A percentile compares a stretch with the other conserved stretches of the same genome.
Conservation (phyloP, 2,888 invertebrate species). For the Falcaria lacertinaria region DNA sequence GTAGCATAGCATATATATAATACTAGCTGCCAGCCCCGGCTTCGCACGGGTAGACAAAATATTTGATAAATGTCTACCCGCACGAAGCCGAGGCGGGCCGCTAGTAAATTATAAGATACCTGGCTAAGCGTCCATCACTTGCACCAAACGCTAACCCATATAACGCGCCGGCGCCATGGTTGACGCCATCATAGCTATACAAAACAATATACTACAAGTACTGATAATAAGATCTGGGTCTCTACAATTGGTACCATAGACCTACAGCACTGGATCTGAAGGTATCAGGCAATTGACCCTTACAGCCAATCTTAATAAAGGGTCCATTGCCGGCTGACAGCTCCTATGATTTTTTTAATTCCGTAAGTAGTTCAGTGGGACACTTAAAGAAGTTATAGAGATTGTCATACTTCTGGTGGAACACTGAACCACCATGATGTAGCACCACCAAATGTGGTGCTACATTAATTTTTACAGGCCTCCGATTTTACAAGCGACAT, state of each 20-base stretch:
- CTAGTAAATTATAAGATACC: too few relatives aligned
- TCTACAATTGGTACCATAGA: slow-evolving; percentile 9
- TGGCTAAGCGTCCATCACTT: background rate
- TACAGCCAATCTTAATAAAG: background rate
- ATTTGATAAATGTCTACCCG: too few relatives aligned
- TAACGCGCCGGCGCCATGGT: slow-evolving; percentile 45
- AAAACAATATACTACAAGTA: slow-evolving; percentile 28
- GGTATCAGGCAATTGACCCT: background rate
- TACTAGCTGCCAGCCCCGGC: too few relatives aligned
- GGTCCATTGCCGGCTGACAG: background rate
- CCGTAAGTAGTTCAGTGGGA: background rate
- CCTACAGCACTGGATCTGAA: background rate
- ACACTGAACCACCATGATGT: too few relatives aligned
- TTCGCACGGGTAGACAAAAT: too few relatives aligned
- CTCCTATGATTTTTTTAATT: background rate
- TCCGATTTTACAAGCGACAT: too few relatives aligned
- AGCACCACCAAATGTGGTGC: too few relatives aligned
- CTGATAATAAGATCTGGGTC: slow-evolving; percentile 47
- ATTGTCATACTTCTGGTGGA: too few relatives aligned
- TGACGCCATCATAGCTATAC: slow-evolving; percentile 54
- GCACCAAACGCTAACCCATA: slow-evolving; percentile 26
- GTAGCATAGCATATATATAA: too few relatives aligned
- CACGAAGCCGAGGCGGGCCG: too few relatives aligned
- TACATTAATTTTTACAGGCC: too few relatives aligned
- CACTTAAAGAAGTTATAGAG: too few relatives aligned